Evolutionary conservation across 2,888 invertebrate genomes (phyloP).

Genomic region (Caenorhabditis doughertyi): DNA sequence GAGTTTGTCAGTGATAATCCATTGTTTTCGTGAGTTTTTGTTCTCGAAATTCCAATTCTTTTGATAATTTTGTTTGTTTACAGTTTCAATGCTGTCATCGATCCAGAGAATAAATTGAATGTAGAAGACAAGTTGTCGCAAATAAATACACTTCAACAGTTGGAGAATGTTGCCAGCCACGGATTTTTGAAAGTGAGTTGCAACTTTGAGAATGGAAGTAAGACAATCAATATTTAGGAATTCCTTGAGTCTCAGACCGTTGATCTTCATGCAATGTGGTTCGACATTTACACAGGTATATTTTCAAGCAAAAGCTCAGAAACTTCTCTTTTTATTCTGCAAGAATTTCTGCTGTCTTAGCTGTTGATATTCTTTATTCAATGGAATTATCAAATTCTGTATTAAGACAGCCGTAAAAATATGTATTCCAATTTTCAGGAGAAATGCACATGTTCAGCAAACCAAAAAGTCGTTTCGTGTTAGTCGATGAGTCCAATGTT

Average conservation of each 20-base stretch:
- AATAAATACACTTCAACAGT: slow-evolving; percentile 82
- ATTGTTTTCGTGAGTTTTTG: slow-evolving; percentile 89
- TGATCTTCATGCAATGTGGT: slow-evolving; percentile 90
- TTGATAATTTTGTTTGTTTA: neutral
- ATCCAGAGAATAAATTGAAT: slow-evolving; percentile 90
- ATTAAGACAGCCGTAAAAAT: neutral
- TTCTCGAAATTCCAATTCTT: neutral
- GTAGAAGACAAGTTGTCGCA: slow-evolving; percentile 92
- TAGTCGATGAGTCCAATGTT: slow-evolving; percentile 91
- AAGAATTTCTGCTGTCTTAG: too few species aligned
- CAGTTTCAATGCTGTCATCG: slow-evolving; percentile 92
- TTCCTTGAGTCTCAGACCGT: slow-evolving; percentile 76
- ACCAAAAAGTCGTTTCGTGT: slow-evolving; percentile 86
- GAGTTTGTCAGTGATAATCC: slow-evolving; percentile 92
- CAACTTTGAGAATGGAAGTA: neutral
- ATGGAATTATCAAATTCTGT: neutral
- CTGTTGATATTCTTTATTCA: too few species aligned
- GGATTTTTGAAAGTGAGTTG: slow-evolving; percentile 74
- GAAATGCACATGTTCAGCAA: slow-evolving; percentile 93
- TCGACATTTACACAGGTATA: slow-evolving; percentile 94
- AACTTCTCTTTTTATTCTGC: too few species aligned
- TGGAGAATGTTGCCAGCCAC: slow-evolving; percentile 81
- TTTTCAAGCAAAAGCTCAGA: too few species aligned
- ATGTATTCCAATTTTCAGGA: slow-evolving; percentile 51
- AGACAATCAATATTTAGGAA: slow-evolving; percentile 66